phyloP scores from a whole-genome alignment of 2,797 vertebrate genomes.

The Gymnoscopelus braueri region DNA sequence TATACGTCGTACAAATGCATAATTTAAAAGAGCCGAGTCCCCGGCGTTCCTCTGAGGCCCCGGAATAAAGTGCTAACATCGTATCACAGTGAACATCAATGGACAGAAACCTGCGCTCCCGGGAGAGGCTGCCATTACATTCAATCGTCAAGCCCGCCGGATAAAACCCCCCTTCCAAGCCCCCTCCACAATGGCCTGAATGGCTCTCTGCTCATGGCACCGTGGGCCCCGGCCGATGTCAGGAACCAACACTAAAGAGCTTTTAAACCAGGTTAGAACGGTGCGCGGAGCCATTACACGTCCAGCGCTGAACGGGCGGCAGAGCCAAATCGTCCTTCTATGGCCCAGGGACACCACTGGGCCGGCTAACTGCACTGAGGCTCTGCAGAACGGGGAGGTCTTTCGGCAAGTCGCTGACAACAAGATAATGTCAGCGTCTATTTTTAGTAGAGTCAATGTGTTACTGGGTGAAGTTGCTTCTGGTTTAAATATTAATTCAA shows the following conservation, averaged over 20 bases:
- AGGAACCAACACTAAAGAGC: conserved; percentile 48
- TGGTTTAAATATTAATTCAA: conserved; percentile 49
- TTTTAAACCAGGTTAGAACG: conserved; percentile 56
- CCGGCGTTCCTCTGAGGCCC: conserved; percentile 55
- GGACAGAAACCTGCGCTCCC: conserved; percentile 64
- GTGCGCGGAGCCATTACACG: conserved; percentile 35
- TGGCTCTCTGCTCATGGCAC: conserved; percentile 56
- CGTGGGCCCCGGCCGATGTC: conserved; percentile 45
- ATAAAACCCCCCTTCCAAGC: conserved; percentile 43
- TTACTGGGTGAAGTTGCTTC: conserved; percentile 32
- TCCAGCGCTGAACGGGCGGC: background rate
- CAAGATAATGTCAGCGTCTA: conserved; percentile 58
- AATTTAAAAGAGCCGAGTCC: conserved; percentile 64
- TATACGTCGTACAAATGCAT: conserved; percentile 63
- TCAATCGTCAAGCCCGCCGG: conserved; percentile 56
- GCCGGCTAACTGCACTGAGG: conserved; percentile 39
- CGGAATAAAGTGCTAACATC: conserved; percentile 46
- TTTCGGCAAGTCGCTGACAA: conserved; percentile 42
- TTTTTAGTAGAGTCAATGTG: conserved; percentile 54
- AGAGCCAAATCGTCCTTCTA: background rate
- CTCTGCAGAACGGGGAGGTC: conserved; percentile 38
- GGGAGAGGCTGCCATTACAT: conserved; percentile 66
- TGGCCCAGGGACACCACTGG: conserved; percentile 4
- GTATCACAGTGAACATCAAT: conserved; percentile 61
- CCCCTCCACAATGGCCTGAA: conserved; percentile 46